These are phyloP conservation scores for Malurus leucopterus DNA, from an alignment of 2,797 vertebrate genomes.

Conservation along the genomic window DNA sequence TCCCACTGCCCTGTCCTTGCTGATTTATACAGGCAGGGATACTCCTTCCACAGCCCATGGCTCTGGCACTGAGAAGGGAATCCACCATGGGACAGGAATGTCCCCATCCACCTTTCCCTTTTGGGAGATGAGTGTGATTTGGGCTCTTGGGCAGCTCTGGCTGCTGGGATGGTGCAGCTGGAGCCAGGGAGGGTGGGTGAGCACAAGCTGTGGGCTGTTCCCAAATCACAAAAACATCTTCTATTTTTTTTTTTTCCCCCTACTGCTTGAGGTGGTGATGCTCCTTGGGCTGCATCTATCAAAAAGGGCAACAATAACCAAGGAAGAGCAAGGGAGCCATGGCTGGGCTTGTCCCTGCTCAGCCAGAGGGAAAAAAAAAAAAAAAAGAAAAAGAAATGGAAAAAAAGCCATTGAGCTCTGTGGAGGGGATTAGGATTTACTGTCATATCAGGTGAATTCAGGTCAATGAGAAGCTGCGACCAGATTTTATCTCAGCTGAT, in stretches of 20 bases:
- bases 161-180: background rate
- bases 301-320: background rate
- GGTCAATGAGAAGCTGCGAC: constrained; percentile 21
- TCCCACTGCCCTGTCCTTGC: background rate
- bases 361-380: background rate
- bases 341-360: background rate
- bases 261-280: fast-evolving
- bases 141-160: fast-evolving
- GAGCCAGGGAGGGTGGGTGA: background rate
- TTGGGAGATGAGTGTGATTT: background rate
- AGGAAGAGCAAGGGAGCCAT: background rate
- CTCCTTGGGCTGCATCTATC: background rate
- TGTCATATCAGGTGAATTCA: constrained; percentile 39
- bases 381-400: background rate
- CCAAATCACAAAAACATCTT: background rate
- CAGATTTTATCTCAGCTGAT: constrained; percentile 24
- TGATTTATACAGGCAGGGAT: background rate
- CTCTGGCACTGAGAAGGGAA: background rate
- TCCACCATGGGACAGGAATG: background rate
- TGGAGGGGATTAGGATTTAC: constrained; percentile 46
- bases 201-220: background rate
- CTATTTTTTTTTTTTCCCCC: background rate
- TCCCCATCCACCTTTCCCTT: background rate
- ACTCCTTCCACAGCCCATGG: background rate
- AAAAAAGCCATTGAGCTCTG: constrained; percentile 14